These are phyloP conservation scores for Physocephala rufipes DNA, from an alignment of 2,888 invertebrate genomes.

Conservation along the genomic window DNA sequence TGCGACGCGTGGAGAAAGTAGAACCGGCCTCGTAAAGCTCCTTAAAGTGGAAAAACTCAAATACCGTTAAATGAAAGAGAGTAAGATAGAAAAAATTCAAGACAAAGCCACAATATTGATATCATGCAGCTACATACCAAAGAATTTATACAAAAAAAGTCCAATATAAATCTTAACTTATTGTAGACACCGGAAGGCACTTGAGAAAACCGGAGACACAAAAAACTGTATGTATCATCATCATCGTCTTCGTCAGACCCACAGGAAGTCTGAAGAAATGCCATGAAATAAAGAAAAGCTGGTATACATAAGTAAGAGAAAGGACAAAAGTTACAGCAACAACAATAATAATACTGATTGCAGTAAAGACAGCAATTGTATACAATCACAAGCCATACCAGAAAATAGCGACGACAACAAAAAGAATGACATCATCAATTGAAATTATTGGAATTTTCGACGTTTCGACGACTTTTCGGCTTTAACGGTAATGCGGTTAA, in stretches of 20 bases:
- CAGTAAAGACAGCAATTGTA: background rate
- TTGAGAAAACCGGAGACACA: slow-evolving; percentile 17
- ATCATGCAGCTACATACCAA: too few species aligned
- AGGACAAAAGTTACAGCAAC: background rate
- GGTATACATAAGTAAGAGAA: background rate
- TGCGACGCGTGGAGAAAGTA: background rate
- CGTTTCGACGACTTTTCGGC: too few species aligned
- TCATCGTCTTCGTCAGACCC: too few species aligned
- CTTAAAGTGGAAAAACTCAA: too few species aligned
- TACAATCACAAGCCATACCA: background rate
- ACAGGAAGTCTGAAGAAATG: background rate
- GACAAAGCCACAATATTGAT: too few species aligned
- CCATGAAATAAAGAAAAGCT: background rate
- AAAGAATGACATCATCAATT: too few species aligned
- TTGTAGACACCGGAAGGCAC: slow-evolving; percentile 14
- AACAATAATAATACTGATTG: background rate
- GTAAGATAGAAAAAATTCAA: background rate
- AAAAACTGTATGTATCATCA: background rate
- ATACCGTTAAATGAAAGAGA: too few species aligned
- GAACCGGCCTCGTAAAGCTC: too few species aligned
- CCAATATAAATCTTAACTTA: slow-evolving; percentile 8
- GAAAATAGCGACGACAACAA: background rate
- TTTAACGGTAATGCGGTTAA: too few species aligned
- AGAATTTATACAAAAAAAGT: background rate
- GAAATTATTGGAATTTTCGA: too few species aligned